Conservation (phyloP, 2,888 invertebrate species). For the Euplagia quadripunctaria region DNA sequence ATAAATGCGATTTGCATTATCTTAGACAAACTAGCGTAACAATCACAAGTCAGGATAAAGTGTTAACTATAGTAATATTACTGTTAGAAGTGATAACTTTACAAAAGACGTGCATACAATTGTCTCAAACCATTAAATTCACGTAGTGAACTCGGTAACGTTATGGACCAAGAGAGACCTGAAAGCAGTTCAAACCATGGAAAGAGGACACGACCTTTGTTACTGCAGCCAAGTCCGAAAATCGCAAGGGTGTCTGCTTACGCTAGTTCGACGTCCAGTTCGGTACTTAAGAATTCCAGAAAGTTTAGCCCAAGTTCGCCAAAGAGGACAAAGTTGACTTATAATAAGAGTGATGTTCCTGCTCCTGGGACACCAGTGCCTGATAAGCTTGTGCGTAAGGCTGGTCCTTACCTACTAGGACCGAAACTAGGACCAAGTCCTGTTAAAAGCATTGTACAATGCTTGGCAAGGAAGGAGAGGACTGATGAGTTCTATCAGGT, state of each 20-base stretch:
- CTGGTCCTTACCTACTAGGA: conserved; percentile 91
- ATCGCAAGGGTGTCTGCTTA: conserved; percentile 75
- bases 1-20: conserved; percentile 54
- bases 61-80: conserved; percentile 26
- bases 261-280: conserved; percentile 69
- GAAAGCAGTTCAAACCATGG: conserved; percentile 77
- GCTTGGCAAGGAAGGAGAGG: conserved; percentile 90
- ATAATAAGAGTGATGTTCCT: conserved; percentile 78
- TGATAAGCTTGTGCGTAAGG: conserved; percentile 86
- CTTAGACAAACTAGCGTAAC: conserved; percentile 32
- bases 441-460: conserved; percentile 92
- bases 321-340: conserved; percentile 67
- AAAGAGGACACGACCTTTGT: conserved; percentile 82
- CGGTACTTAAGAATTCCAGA: conserved; percentile 70
- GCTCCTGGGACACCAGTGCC: conserved; percentile 84
- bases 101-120: conserved; percentile 15
- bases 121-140: conserved; percentile 20
- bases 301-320: conserved; percentile 64
- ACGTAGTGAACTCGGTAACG: conserved; percentile 38
- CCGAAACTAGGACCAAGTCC: conserved; percentile 91
- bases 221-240: conserved; percentile 78
- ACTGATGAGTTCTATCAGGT: conserved; percentile 90
- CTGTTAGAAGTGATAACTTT: conserved; percentile 18
- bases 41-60: conserved; percentile 10
- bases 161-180: conserved; percentile 81